phyloP scores from a whole-genome alignment of 2,797 vertebrate genomes.

The Acrocephalus scirpaceus region DNA sequence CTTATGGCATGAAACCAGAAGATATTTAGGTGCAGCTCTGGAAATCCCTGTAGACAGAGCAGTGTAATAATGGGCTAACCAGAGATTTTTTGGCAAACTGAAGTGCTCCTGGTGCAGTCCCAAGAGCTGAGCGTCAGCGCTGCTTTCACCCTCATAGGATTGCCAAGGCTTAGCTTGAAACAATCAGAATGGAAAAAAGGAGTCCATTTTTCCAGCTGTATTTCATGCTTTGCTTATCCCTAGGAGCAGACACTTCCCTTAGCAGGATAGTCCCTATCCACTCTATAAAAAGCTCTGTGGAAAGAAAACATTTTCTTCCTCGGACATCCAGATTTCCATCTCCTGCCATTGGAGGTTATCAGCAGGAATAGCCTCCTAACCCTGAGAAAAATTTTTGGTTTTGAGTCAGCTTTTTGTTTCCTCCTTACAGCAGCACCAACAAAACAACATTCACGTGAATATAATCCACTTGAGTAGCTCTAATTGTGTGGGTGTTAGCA shows the following conservation, averaged over 20 bases:
- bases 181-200: background rate
- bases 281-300: background rate
- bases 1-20: background rate
- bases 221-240: background rate
- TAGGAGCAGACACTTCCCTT: background rate
- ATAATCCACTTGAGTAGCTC: conserved; percentile 40
- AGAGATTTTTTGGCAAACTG: background rate
- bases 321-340: background rate
- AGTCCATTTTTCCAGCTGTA: background rate
- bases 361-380: background rate
- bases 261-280: background rate
- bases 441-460: background rate
- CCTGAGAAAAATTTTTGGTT: background rate
- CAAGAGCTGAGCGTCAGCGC: background rate
- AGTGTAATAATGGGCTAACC: background rate
- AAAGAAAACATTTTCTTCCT: background rate
- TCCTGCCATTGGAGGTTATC: background rate
- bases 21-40: background rate
- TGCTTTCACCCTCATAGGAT: background rate
- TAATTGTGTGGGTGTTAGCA: conserved; percentile 29
- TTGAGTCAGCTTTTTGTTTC: background rate
- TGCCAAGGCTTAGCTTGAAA: conserved; percentile 36
- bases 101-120: background rate
- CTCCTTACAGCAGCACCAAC: background rate
- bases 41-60: background rate